Percentiles rank a stretch among this genome's conserved stretches.
Conservation (phyloP, 2,888 invertebrate species). For the Stratiomys singularior region DNA sequence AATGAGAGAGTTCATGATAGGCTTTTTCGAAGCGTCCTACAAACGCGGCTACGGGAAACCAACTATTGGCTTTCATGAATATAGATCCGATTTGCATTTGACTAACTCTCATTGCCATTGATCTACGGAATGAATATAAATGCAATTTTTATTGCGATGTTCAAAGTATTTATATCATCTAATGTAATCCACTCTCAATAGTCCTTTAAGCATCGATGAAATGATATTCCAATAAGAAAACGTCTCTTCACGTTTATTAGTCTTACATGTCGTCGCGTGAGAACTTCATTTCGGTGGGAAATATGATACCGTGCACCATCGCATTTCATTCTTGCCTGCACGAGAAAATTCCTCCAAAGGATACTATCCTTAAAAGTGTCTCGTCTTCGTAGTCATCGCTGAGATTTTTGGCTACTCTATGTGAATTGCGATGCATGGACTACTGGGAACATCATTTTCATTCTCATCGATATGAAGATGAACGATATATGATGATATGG, state of each 20-base stretch:
- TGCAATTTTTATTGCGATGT: too few species aligned
- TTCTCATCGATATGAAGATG: slow-evolving; percentile 4
- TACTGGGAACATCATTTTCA: slow-evolving; percentile 25
- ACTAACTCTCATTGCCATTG: too few species aligned
- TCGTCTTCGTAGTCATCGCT: slow-evolving; percentile 17
- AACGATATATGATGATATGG: slow-evolving; percentile 1
- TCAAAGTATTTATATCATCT: background rate
- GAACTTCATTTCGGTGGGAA: slow-evolving; percentile 49
- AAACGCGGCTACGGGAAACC: too few species aligned
- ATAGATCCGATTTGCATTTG: too few species aligned
- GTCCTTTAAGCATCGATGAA: slow-evolving; percentile 5
- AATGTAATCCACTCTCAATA: background rate
- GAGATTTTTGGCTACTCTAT: background rate
- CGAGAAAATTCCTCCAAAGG: slow-evolving; percentile 21
- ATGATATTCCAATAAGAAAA: slow-evolving; percentile 45
- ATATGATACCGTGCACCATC: slow-evolving; percentile 48
- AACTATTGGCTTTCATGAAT: too few species aligned
- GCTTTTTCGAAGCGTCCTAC: too few species aligned
- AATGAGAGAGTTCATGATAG: too few species aligned
- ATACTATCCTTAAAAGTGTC: slow-evolving; percentile 11
- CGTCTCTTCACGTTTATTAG: slow-evolving; percentile 30
- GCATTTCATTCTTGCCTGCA: slow-evolving; percentile 24
- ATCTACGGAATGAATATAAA: too few species aligned
- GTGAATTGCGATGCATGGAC: background rate
- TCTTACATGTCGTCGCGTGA: slow-evolving; percentile 45